Evolutionary conservation across 1,140 invertebrate genomes (phyloP).

Genomic region (Mizuhopecten yessoensis): DNA sequence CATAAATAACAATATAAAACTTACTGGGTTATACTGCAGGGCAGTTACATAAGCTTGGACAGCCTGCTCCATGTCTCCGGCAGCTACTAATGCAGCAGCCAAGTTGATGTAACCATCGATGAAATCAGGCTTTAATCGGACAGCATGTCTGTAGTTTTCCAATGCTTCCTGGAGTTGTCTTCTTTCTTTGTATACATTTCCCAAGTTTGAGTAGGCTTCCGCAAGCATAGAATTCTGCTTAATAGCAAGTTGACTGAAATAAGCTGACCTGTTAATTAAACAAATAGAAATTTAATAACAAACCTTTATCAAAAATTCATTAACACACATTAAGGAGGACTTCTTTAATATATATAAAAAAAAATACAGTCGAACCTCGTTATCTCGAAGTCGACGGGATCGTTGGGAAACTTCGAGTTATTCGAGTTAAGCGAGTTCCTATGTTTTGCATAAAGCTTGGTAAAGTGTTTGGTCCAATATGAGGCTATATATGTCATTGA

Average conservation of each 20-base stretch:
- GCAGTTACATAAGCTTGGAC: constrained; percentile 99
- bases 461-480: too few species aligned
- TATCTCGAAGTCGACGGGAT: too few species aligned
- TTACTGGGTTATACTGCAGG: constrained; percentile 99
- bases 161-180: constrained; percentile 97
- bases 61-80: constrained; percentile 99
- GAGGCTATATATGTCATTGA: too few species aligned
- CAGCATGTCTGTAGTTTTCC: constrained; percentile 97
- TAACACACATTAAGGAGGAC: too few species aligned
- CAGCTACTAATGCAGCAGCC: constrained; percentile 98
- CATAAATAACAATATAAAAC: constrained; percentile 72
- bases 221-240: constrained; percentile 99
- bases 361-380: too few species aligned
- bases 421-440: too few species aligned
- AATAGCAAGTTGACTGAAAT: constrained; percentile 90
- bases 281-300: not conserved
- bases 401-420: too few species aligned
- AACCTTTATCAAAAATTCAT: too few species aligned
- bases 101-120: constrained; percentile 99
- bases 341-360: too few species aligned
- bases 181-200: constrained; percentile 99
- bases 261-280: constrained; percentile 79
- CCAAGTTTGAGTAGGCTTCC: constrained; percentile 99
- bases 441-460: too few species aligned
- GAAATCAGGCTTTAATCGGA: constrained; percentile 99